Percentiles rank a stretch among this genome's conserved stretches.
phyloP scores from a whole-genome alignment of 2,888 invertebrate genomes.

The Sphaerophoria taeniata region DNA sequence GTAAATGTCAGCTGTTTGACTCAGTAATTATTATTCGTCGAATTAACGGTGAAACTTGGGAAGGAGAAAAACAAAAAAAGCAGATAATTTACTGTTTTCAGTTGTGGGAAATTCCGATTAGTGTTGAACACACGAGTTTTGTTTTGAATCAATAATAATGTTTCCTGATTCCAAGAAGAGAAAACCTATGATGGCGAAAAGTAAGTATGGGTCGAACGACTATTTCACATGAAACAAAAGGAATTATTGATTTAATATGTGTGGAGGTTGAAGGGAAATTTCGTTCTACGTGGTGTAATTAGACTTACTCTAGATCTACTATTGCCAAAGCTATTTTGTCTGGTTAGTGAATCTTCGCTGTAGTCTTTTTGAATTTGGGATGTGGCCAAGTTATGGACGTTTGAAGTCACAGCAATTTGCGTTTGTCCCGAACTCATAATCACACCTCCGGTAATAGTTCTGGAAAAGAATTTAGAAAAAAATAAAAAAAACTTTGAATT shows the following conservation, averaged over 20 bases:
- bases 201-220: not conserved
- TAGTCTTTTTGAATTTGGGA: constrained; percentile 78
- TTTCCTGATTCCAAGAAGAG: not conserved
- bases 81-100: not conserved
- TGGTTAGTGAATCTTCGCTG: constrained; percentile 80
- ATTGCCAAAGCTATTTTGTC: constrained; percentile 82
- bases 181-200: constrained; percentile 11
- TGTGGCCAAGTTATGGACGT: constrained; percentile 80
- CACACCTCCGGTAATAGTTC: constrained; percentile 81
- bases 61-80: too few relatives aligned
- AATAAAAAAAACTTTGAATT: not conserved
- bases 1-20: constrained; percentile 39
- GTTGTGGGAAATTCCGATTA: constrained; percentile 62
- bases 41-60: constrained; percentile 27
- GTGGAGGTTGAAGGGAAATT: not conserved
- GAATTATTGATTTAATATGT: constrained; percentile 1
- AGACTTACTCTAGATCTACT: constrained; percentile 80
- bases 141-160: constrained; percentile 19
- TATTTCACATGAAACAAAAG: not conserved
- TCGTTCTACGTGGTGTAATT: not conserved
- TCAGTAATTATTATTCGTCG: constrained; percentile 40
- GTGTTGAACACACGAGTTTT: constrained; percentile 18
- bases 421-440: constrained; percentile 83
- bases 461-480: constrained; percentile 72
- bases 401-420: constrained; percentile 82